Percentiles rank a stretch among this genome's conserved stretches.
phyloP scores from a whole-genome alignment of 2,888 invertebrate genomes.

The Orchesellides sinensis region DNA sequence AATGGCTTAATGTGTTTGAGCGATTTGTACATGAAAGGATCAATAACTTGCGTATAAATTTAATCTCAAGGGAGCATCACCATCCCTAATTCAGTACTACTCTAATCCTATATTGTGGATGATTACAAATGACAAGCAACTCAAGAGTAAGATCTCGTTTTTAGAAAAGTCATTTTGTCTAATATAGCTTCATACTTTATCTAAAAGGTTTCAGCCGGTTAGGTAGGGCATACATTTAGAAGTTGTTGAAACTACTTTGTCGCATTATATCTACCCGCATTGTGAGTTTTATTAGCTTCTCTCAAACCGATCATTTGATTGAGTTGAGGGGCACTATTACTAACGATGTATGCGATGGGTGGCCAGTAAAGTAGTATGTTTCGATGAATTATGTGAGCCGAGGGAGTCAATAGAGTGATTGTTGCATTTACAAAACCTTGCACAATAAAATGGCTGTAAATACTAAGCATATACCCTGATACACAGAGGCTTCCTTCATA shows the following conservation, averaged over 20 bases:
- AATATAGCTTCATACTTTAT: too few species aligned
- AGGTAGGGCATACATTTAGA: too few species aligned
- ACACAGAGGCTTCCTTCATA: too few species aligned
- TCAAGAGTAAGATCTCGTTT: conserved; percentile 12
- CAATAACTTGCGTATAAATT: conserved; percentile 27
- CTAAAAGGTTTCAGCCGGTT: too few species aligned
- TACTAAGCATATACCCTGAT: too few species aligned
- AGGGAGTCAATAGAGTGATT: too few species aligned
- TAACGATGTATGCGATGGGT: not conserved
- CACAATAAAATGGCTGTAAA: too few species aligned
- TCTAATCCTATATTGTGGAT: conserved; percentile 37
- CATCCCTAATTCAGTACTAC: conserved; percentile 46
- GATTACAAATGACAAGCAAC: conserved; percentile 39
- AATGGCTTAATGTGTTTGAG: conserved; percentile 34
- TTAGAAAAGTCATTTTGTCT: too few species aligned
- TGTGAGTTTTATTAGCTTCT: conserved; percentile 47
- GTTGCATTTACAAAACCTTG: too few species aligned
- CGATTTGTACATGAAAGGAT: not conserved
- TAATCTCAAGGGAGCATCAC: conserved; percentile 39
- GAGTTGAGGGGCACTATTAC: conserved; percentile 34
- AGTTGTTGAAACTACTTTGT: not conserved
- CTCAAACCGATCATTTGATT: conserved; percentile 42
- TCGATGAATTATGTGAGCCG: too few species aligned
- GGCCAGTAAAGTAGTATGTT: conserved; percentile 18
- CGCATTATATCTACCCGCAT: not conserved